Conservation (phyloP, 2,888 invertebrate species). For the Trichacis sp. region DNA sequence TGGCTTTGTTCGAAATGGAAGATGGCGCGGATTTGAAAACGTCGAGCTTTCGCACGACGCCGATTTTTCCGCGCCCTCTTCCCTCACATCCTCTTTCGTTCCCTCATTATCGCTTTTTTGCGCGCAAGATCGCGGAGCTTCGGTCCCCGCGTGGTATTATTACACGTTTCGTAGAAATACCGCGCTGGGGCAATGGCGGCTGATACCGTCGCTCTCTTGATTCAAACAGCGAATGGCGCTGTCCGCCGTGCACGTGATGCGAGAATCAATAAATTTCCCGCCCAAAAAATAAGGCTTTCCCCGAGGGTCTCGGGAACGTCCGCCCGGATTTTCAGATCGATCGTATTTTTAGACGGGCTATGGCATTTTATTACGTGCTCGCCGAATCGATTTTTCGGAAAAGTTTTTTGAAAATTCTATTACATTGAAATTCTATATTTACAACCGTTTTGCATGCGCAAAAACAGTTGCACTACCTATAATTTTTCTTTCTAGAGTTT, state of each 20-base stretch:
- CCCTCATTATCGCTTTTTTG: not conserved
- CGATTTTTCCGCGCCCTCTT: too few species aligned
- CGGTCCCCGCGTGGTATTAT: not conserved
- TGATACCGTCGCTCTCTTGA: conserved; percentile 61
- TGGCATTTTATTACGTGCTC: too few species aligned
- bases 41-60: not conserved
- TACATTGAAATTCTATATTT: too few species aligned
- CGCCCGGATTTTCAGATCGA: not conserved
- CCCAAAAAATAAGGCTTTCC: conserved; percentile 4
- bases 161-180: conserved; percentile 52
- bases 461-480: too few species aligned
- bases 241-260: conserved; percentile 29
- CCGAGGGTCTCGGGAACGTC: not conserved
- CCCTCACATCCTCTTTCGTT: not conserved
- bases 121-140: too few species aligned
- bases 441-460: too few species aligned
- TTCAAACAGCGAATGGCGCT: conserved; percentile 52
- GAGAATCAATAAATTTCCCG: conserved; percentile 35
- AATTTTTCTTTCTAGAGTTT: too few species aligned
- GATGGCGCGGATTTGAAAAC: conserved; percentile 79
- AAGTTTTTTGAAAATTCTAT: too few species aligned
- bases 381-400: too few species aligned
- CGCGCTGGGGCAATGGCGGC: conserved; percentile 69
- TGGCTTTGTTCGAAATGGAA: conserved; percentile 85
- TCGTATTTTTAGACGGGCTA: not conserved